Base-by-base conservation (phyloP, 2,113 vertebrate species). In the Onychorhynchus coronatus region DNA sequence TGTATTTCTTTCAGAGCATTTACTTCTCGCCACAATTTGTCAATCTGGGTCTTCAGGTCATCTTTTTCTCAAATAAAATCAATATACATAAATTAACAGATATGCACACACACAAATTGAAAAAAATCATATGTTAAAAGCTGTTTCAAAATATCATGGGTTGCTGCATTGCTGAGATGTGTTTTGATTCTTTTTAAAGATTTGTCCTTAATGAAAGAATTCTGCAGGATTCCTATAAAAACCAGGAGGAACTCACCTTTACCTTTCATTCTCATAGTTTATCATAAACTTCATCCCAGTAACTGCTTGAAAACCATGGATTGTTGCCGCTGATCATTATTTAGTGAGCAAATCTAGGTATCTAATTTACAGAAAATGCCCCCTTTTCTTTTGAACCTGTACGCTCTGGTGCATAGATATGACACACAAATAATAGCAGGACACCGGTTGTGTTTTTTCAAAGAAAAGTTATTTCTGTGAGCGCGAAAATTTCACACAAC, bases 1-100 rank as follows among this genome's bases (percentile, higher is more conserved):
- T 99, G 99, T 89, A 99, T 99, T 97, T 99, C 99, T 95, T 99
- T 99, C 96, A 99, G 96, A n/a, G 98, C 98, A 49, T 99, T 99
- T 89, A 99, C 99, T 98, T 99, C 99, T 91, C 97, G 98, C 99
- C 99, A 99, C 87, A 99, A 65, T 96, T 98, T 99, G 89, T 99
- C 98, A 82, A 99, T 98, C 97, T 99, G 99, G 42, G 97, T 97
- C 97, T 97, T 99, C 83, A 99, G 95, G 88, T 99, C 98, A 82
- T 99, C 98, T 92, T 98, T 99, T 96, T 98, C 98, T 98, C 96
- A 53, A 63, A 89, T 21, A 71, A 42, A 91, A 89, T 30, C 49
- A 88, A 86, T 15, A 77, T 0, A 55, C 6, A 81, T 17, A 91
- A 79, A 59, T 96, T 3, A 91, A 58, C 6, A 91, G 19, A n/a